Evolutionary conservation across 2,888 invertebrate species (phyloP).

Genomic region (Sarcophaga caerulescens): DNA sequence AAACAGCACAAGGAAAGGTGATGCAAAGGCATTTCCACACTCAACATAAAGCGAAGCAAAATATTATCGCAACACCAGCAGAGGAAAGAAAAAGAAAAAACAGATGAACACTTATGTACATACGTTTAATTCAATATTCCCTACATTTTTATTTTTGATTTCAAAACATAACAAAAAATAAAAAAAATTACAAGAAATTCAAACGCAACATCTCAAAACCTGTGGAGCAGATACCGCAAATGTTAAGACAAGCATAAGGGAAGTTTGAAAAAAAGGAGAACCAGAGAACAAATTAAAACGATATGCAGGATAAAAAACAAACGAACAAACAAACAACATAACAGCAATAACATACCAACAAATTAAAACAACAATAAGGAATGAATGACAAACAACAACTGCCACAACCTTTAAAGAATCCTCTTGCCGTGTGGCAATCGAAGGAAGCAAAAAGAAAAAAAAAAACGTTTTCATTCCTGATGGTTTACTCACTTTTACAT

Average conservation of each 20-base stretch:
- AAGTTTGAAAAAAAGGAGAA: not conserved
- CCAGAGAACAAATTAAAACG: constrained; percentile 58
- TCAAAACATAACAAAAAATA: too few species aligned
- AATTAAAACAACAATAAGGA: not conserved
- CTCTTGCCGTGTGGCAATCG: not conserved
- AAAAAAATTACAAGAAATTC: too few species aligned
- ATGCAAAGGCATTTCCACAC: constrained; percentile 45
- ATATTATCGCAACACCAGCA: not conserved
- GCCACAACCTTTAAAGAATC: not conserved
- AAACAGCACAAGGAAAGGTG: constrained; percentile 49
- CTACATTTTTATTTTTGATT: too few species aligned
- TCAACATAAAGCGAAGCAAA: not conserved
- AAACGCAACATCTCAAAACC: constrained; percentile 44
- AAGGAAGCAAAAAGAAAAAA: not conserved
- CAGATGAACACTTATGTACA: not conserved
- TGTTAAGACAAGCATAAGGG: not conserved
- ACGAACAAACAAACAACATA: constrained; percentile 15
- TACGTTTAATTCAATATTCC: not conserved
- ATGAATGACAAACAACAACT: not conserved
- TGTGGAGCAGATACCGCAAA: not conserved
- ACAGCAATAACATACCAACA: not conserved
- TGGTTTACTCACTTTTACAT: not conserved
- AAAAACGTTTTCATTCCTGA: not conserved
- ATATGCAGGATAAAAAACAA: constrained; percentile 26
- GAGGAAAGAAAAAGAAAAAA: not conserved